A percentile compares a stretch with the other conserved stretches of the same genome.
Conservation (phyloP, 2,797 vertebrate genomes). For the Tinamus major region DNA sequence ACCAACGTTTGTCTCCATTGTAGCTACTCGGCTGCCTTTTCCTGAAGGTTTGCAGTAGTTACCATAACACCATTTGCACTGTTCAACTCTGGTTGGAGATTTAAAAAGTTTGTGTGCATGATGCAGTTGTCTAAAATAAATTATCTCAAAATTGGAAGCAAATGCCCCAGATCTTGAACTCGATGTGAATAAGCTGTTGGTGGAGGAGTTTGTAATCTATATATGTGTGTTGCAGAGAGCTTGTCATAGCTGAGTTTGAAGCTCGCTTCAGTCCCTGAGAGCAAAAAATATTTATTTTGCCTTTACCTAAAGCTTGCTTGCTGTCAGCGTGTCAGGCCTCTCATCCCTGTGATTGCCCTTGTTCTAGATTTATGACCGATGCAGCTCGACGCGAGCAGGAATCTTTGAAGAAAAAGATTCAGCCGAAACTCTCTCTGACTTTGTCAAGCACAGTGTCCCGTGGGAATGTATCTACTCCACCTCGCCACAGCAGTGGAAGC, state of each 20-base stretch:
- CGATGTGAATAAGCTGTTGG: not conserved
- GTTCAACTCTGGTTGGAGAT: not conserved
- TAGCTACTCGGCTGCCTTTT: not conserved
- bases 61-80: not conserved
- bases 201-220: not conserved
- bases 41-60: not conserved
- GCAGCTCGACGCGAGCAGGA: constrained; percentile 95
- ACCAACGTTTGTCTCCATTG: not conserved
- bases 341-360: constrained; percentile 65
- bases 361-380: constrained; percentile 94
- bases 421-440: constrained; percentile 93
- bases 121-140: not conserved
- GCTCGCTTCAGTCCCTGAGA: not conserved
- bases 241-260: not conserved
- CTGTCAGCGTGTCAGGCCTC: constrained; percentile 77
- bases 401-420: constrained; percentile 92
- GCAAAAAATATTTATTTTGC: not conserved
- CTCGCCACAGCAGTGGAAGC: constrained; percentile 94
- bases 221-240: not conserved
- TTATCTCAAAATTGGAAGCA: not conserved
- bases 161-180: not conserved
- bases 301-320: constrained; percentile 31
- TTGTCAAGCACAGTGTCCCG: constrained; percentile 89
- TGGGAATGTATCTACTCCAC: constrained; percentile 91
- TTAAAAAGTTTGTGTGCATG: not conserved